Evolutionary conservation across 2,797 vertebrate genomes (phyloP).

Genomic region (Salmo trutta): DNA sequence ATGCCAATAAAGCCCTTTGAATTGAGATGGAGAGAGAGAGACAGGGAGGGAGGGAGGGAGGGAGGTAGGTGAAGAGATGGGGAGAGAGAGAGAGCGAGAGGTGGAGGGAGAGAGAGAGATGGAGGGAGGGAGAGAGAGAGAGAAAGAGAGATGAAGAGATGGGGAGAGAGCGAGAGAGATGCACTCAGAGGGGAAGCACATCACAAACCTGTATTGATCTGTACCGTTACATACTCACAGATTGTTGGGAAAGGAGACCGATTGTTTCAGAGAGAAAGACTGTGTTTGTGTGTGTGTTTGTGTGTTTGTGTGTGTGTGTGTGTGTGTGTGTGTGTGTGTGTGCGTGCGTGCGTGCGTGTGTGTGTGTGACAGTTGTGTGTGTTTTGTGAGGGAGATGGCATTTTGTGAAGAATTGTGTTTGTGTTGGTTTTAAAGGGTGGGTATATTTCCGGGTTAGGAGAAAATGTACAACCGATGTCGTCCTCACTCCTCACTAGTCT

Average conservation of each 20-base stretch:
- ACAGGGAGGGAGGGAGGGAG: too few species aligned
- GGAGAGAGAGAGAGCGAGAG: fast-evolving
- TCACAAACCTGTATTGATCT: slow-evolving; percentile 65
- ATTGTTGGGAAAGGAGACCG: slow-evolving; percentile 63
- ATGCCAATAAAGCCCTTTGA: too few species aligned
- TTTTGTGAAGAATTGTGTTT: too few species aligned
- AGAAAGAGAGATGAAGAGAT: background rate
- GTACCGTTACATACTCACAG: slow-evolving; percentile 56
- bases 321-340: background rate
- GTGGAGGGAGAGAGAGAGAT: background rate
- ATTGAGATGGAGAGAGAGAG: too few species aligned
- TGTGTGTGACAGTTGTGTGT: too few species aligned
- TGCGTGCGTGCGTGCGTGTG: too few species aligned
- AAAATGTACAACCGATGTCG: too few species aligned
- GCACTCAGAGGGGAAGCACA: slow-evolving; percentile 60
- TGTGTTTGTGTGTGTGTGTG: background rate
- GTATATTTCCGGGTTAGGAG: too few species aligned
- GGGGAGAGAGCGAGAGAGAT: slow-evolving; percentile 14
- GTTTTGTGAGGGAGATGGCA: too few species aligned
- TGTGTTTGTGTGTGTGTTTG: background rate
- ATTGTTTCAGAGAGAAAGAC: slow-evolving; percentile 39
- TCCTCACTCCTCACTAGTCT: too few species aligned
- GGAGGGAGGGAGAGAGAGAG: background rate
- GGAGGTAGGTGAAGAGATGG: fast-evolving
- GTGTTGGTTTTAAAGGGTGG: too few species aligned